Evolutionary conservation across 2,888 invertebrate species (phyloP).

Genomic region (Idaea biselata): DNA sequence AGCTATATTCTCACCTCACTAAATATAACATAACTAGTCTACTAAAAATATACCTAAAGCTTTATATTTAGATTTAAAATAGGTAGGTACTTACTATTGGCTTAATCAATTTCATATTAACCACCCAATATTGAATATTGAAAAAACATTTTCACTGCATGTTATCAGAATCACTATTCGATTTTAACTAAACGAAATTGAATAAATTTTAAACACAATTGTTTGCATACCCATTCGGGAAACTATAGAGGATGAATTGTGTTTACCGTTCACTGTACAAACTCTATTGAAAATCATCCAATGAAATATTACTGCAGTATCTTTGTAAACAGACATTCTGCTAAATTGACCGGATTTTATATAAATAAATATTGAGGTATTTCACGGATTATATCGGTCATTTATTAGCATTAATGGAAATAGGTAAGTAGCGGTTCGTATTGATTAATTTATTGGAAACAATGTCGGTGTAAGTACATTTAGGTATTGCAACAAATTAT

Average conservation of each 20-base stretch:
- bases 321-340: background rate
- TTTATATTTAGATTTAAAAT: no score
- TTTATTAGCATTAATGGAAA: background rate
- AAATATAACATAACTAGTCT: no score
- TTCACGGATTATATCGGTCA: background rate
- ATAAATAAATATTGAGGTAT: background rate
- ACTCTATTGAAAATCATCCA: background rate
- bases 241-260: background rate
- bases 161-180: background rate
- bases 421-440: background rate
- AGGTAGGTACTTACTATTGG: no score
- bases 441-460: background rate
- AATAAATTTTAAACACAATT: background rate
- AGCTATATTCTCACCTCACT: no score
- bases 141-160: background rate
- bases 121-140: background rate
- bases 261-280: background rate
- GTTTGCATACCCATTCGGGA: background rate
- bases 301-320: slow-evolving; percentile 1
- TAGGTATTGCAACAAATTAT: background rate
- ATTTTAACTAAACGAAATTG: background rate
- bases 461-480: background rate
- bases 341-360: background rate
- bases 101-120: no score
- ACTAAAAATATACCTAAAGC: no score